Evolutionary conservation across 2,888 invertebrate genomes (phyloP), one percentile per base, ranked within the genome.

Genomic region (Noctua fimbriata): DNA sequence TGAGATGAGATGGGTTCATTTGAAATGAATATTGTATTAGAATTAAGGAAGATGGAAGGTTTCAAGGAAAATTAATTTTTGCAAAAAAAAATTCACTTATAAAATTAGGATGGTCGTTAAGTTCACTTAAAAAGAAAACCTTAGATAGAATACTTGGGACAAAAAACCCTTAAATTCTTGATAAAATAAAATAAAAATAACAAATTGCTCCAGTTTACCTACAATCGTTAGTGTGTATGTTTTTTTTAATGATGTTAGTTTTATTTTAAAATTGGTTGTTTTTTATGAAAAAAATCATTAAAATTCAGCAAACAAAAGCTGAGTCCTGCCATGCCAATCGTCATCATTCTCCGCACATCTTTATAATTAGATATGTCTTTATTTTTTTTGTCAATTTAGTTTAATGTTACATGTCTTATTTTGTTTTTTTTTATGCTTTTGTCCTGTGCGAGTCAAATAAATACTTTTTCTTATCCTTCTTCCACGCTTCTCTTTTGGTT

Each of bases 11-110:
- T 32, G 66, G 36, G 58, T 44, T 73, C 44, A 16, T 36, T 36
- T 58, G n/a, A 4, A 79, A 65, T 82, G 32, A 82, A 84, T 85
- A 63, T 55, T 84, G 32, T 71, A 84, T 84, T 21, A 10, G 7
- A 63, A 47, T 60, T 28, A n/a, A 4, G 14, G 16, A 41, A n/a
- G 18, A 18, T 7, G 47, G 24, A 66, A 52, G 36, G 16, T 32
- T 69, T 16, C 0, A n/a, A 18, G 4, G 44, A 55, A 55, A 70
- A 44, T 14, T 1, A 1, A 1, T 32, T 21, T 32, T 18, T 21
- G 9, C n/a, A 14, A 14, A 72, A 18, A 41, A 41, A 52, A 72
- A 3, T 24, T 63, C 4, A 18, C 32, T 9, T 63, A 28, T n/a
- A 63, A 18, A 63, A 18, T 18, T 3, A 60, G 32, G 3, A 18